These are phyloP conservation scores for Amniataba percoides DNA, from an alignment of 2,797 vertebrate genomes.

Conservation along the genomic window DNA sequence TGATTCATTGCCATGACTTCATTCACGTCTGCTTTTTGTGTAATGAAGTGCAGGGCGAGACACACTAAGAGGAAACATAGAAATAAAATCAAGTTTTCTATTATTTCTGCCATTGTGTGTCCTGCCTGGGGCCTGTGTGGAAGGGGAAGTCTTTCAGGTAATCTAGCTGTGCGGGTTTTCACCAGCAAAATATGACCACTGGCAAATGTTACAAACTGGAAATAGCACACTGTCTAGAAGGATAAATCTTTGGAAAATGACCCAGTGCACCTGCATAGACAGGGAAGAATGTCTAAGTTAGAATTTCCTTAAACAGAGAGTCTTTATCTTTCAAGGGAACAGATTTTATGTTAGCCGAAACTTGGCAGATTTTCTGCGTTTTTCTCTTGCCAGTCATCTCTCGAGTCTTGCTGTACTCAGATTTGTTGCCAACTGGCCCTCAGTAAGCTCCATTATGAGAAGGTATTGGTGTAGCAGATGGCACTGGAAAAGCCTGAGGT, in stretches of 20 bases:
- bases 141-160: conserved; percentile 28
- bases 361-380: conserved; percentile 69
- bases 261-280: conserved; percentile 56
- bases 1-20: conserved; percentile 23
- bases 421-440: conserved; percentile 82
- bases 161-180: conserved; percentile 21
- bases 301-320: conserved; percentile 47
- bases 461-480: conserved; percentile 81
- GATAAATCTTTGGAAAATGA: conserved; percentile 54
- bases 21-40: conserved; percentile 20
- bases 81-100: conserved; percentile 29
- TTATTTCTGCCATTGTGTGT: not conserved
- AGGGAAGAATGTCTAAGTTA: conserved; percentile 34
- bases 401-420: conserved; percentile 70
- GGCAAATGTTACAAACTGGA: conserved; percentile 57
- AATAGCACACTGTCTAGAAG: conserved; percentile 49
- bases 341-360: conserved; percentile 60
- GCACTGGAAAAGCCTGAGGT: conserved; percentile 77
- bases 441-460: conserved; percentile 75
- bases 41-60: not conserved
- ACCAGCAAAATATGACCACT: conserved; percentile 41
- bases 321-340: conserved; percentile 64
- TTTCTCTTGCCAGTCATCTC: conserved; percentile 75
- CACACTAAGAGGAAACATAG: conserved; percentile 6
- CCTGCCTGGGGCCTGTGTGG: conserved; percentile 30